Percentiles rank a stretch among this genome's conserved stretches.
Conservation (phyloP, 2,888 invertebrate species). For the Parapristionchus giblindavisi region DNA sequence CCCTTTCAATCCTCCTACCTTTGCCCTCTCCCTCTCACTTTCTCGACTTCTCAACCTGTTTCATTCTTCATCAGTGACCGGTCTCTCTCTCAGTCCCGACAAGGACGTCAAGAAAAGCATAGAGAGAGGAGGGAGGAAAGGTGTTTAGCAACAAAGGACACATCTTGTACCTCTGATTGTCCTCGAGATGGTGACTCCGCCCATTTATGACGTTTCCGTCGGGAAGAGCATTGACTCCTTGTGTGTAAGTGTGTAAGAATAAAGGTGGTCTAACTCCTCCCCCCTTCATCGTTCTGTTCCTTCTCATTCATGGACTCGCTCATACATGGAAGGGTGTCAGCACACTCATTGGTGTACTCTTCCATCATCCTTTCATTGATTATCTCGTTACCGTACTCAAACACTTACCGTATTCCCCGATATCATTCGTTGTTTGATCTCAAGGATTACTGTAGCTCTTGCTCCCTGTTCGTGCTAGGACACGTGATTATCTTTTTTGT, state of each 20-base stretch:
- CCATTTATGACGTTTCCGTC: too few species aligned
- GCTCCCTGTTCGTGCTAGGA: too few species aligned
- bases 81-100: conserved; percentile 11
- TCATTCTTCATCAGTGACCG: conserved; percentile 23
- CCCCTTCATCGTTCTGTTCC: conserved; percentile 3
- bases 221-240: conserved; percentile 29
- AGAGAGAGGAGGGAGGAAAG: not conserved
- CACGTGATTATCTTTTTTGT: too few species aligned
- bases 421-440: not conserved
- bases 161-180: not conserved
- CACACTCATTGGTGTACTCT: not conserved
- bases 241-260: not conserved
- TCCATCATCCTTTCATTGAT: not conserved
- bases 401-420: not conserved
- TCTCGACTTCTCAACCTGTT: not conserved
- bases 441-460: not conserved
- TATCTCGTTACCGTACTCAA: not conserved
- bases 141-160: not conserved
- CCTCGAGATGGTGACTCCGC: too few species aligned
- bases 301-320: too few species aligned
- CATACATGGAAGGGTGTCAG: too few species aligned
- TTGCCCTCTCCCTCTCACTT: conserved; percentile 1
- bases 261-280: conserved; percentile 1
- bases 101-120: not conserved
- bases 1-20: not conserved